Evolutionary conservation across 1,140 invertebrate species (phyloP).

Genomic region (Mercenaria mercenaria): DNA sequence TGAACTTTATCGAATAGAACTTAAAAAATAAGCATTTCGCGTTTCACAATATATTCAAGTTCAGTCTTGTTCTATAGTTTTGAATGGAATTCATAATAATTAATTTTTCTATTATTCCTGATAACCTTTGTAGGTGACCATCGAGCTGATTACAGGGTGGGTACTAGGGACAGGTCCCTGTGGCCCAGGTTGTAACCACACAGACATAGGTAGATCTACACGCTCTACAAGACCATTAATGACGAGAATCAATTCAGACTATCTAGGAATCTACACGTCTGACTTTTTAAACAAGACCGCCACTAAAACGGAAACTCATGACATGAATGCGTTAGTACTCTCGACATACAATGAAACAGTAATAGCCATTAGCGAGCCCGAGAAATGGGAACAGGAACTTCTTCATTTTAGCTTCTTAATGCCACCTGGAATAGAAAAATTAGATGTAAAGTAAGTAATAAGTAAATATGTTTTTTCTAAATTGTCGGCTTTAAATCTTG

Average conservation of each 20-base stretch:
- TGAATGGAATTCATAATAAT: too few species aligned
- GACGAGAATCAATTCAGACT: not conserved
- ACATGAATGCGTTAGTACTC: not conserved
- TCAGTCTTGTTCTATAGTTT: too few species aligned
- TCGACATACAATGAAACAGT: not conserved
- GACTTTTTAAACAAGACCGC: not conserved
- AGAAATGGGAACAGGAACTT: constrained; percentile 12
- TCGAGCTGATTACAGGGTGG: constrained; percentile 33
- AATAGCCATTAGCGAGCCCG: not conserved
- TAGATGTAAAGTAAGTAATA: constrained; percentile 9
- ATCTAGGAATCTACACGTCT: not conserved
- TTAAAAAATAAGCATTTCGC: too few species aligned
- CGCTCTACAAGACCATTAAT: not conserved
- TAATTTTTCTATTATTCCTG: too few species aligned
- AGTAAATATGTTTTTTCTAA: too few species aligned
- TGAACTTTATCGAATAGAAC: too few species aligned
- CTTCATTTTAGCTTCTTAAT: not conserved
- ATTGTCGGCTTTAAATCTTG: too few species aligned
- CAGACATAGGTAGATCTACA: not conserved
- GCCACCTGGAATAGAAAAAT: too few species aligned
- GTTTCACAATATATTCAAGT: too few species aligned
- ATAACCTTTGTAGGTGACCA: too few species aligned
- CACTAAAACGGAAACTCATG: too few species aligned
- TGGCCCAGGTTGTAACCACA: not conserved
- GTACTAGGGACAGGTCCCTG: constrained; percentile 40